Percentiles rank a stretch among this genome's conserved stretches.
phyloP scores from a whole-genome alignment of 2,888 invertebrate genomes.

The Caenorhabditis uteleia region DNA sequence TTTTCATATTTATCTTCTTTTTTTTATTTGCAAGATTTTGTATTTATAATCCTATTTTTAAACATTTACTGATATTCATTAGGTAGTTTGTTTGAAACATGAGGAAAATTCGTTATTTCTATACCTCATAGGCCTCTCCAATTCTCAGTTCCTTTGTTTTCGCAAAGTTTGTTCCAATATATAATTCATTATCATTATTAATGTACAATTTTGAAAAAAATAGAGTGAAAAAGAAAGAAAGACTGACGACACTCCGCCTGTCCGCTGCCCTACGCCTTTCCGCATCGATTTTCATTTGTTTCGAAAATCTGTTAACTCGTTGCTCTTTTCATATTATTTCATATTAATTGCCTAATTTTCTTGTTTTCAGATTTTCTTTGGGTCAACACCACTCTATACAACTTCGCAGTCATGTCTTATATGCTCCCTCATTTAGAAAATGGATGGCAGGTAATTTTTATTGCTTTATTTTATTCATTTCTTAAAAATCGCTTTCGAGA shows the following conservation, averaged over 20 bases:
- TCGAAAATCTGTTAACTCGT: constrained; percentile 9
- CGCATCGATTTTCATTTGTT: not conserved
- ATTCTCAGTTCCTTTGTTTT: too few species aligned
- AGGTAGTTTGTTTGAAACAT: too few species aligned
- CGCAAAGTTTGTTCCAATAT: too few species aligned
- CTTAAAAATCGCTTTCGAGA: not conserved
- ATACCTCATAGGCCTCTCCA: too few species aligned
- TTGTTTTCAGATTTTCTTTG: not conserved
- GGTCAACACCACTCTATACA: not conserved
- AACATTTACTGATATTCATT: too few species aligned
- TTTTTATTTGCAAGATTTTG: too few species aligned
- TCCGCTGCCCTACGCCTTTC: not conserved
- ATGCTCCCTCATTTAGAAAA: constrained; percentile 99
- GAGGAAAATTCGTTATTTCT: too few species aligned
- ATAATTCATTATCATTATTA: too few species aligned
- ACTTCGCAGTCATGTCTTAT: constrained; percentile 83
- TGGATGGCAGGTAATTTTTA: constrained; percentile 85
- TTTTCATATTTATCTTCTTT: too few species aligned
- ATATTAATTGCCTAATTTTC: not conserved
- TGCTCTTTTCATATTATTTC: not conserved
- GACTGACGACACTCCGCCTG: constrained; percentile 18
- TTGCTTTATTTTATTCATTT: not conserved
- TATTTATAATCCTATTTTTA: too few species aligned
- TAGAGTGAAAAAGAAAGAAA: constrained; percentile 4
- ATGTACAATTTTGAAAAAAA: too few species aligned